Percentiles rank a stretch among this genome's conserved stretches.
Evolutionary conservation across 2,113 vertebrate genomes (phyloP).

Genomic region (Ammodramus savannarum): DNA sequence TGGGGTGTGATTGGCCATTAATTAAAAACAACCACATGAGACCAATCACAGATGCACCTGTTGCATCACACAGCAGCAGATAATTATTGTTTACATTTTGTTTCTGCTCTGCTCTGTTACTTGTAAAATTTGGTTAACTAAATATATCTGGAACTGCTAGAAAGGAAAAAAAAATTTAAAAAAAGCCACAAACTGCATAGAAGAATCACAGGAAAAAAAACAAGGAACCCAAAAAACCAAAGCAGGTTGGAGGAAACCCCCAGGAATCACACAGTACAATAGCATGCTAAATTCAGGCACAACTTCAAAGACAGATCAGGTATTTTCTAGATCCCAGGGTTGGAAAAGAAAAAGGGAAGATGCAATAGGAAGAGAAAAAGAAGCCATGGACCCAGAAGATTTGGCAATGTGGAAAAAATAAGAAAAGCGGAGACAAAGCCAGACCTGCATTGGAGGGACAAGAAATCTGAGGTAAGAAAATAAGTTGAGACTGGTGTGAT

Average conservation of each 20-base stretch:
- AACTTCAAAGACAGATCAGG: not conserved
- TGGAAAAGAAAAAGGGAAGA: not conserved
- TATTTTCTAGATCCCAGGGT: not conserved
- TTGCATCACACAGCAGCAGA: too few relatives aligned
- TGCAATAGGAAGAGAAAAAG: not conserved
- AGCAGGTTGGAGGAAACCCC: not conserved
- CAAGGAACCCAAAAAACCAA: not conserved
- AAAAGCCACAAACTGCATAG: too few relatives aligned
- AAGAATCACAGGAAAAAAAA: not conserved
- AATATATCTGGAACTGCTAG: too few relatives aligned
- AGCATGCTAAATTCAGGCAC: not conserved
- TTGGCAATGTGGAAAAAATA: not conserved
- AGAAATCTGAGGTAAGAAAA: not conserved
- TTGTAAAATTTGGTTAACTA: too few relatives aligned
- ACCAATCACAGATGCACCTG: too few relatives aligned
- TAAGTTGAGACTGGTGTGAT: not conserved
- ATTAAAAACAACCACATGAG: too few relatives aligned
- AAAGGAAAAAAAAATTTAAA: too few relatives aligned
- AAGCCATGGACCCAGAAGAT: not conserved
- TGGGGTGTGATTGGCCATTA: too few relatives aligned
- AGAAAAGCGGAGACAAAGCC: not conserved
- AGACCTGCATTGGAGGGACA: not conserved
- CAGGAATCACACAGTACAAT: not conserved
- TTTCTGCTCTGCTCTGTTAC: too few relatives aligned
- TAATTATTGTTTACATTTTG: too few relatives aligned